Conservation (phyloP, 2,113 vertebrate genomes). For the Cephalopholis sonnerati region DNA sequence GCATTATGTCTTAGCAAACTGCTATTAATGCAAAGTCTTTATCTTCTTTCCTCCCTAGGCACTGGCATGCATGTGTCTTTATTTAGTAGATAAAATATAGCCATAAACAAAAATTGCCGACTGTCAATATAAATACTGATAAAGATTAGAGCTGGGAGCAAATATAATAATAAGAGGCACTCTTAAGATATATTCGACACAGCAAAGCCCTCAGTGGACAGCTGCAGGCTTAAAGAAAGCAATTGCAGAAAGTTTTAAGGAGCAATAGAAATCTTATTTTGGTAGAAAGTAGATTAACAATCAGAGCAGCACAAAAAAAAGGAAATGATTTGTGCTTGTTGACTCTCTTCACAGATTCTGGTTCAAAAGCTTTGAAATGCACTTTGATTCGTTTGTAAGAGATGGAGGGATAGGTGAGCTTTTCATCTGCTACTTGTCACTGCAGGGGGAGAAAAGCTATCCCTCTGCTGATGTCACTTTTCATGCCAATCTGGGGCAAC, state of each 20-base stretch:
- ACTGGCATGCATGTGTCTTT: slow-evolving; percentile 75
- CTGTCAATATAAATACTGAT: slow-evolving; percentile 82
- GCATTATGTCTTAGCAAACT: slow-evolving; percentile 82
- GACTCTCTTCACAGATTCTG: slow-evolving; percentile 64
- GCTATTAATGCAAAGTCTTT: slow-evolving; percentile 83
- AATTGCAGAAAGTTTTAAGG: slow-evolving; percentile 78
- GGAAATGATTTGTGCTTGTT: slow-evolving; percentile 69
- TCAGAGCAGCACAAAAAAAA: slow-evolving; percentile 72
- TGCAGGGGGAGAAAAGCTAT: neutral
- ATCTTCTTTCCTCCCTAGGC: slow-evolving; percentile 73
- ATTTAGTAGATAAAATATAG: slow-evolving; percentile 78
- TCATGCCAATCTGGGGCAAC: neutral
- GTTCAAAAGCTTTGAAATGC: slow-evolving; percentile 67
- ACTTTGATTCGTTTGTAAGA: slow-evolving; percentile 53
- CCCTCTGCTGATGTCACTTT: slow-evolving; percentile 2
- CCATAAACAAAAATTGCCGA: slow-evolving; percentile 81
- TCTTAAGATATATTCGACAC: slow-evolving; percentile 79
- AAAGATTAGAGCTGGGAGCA: slow-evolving; percentile 80
- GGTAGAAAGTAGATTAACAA: slow-evolving; percentile 81
- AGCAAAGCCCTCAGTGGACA: slow-evolving; percentile 80
- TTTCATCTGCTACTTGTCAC: slow-evolving; percentile 48
- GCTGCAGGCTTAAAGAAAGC: slow-evolving; percentile 77
- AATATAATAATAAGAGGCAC: slow-evolving; percentile 75
- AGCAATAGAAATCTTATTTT: slow-evolving; percentile 78
- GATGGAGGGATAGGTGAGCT: slow-evolving; percentile 57